Base-by-base conservation (phyloP, 2,888 invertebrate genomes). In the Carterocephalus palaemon region DNA sequence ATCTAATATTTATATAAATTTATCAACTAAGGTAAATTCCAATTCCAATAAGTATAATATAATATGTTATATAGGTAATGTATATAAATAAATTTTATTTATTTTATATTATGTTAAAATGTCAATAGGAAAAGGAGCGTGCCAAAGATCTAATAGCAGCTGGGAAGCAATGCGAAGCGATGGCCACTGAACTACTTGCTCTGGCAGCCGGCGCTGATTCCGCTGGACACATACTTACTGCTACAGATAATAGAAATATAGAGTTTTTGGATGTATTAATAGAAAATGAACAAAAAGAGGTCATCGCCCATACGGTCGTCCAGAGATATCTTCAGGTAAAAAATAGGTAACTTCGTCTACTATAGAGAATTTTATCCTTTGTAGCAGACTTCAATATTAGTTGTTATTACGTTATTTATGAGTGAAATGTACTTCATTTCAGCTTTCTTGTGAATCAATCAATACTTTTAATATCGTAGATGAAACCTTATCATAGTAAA, bases 241-340 rank as follows among this genome's bases (percentile, higher is more conserved):
- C 99, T 33, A 95, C 97, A 36, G 99, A 99, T 75, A 91, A 95
- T 55, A 89, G 97, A 47, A 98, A 96, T 69, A 93, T 96, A 10
- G 98, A 98, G 67, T 97, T 98, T 80, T 88, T 98, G 52, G 98
- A 99, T 73, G 96, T 98, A 0, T 89, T 99, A 28, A 99, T 99
- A 59, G 99, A 99, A 80, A 97, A 98, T 71, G 99, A 99, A 75
- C 99, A 99, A 74, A 99, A 98, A 74, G 97, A 98, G 86, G 95
- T 95, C 60, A 97, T 98, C 49, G 96, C 98, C 1, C 98, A 98
- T 75, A 97, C 98, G 1, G 96, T 97, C 49, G 98, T 98, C 41
- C 98, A 99, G 88, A 93, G 97, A 83, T 98, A 98, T 88, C 91
- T 97, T 61, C 94, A 95, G 92, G 94, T 92, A 90, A 91, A 89